phyloP scores from a whole-genome alignment of 2,797 vertebrate species.

The Characodon lateralis region DNA sequence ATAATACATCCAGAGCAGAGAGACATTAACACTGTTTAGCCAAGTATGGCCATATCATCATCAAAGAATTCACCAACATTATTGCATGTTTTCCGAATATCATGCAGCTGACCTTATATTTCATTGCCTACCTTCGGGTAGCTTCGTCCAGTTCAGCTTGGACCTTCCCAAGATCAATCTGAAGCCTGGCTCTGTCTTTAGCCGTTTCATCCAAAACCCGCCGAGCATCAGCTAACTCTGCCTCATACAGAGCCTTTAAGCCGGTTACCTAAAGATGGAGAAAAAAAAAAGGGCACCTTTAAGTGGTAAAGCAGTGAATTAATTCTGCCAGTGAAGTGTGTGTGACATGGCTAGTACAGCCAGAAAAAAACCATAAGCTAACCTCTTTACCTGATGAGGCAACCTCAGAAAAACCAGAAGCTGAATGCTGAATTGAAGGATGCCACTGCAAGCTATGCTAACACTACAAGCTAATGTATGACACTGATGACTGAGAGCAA shows the following conservation, averaged over 20 bases:
- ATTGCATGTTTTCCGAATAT: not conserved
- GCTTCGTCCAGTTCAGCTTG: constrained; percentile 90
- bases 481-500: too few relatives aligned
- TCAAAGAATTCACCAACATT: not conserved
- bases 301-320: not conserved
- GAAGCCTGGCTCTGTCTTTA: constrained; percentile 88
- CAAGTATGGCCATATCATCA: not conserved
- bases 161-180: constrained; percentile 93
- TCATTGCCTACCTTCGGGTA: constrained; percentile 77
- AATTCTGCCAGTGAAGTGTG: not conserved
- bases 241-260: constrained; percentile 91
- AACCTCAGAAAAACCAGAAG: too few relatives aligned
- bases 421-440: too few relatives aligned
- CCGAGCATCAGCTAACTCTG: constrained; percentile 92
- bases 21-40: not conserved
- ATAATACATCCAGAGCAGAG: not conserved
- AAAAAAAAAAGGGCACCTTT: not conserved
- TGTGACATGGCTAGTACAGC: too few relatives aligned
- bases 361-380: too few relatives aligned
- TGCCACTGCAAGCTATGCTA: too few relatives aligned
- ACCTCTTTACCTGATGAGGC: too few relatives aligned
- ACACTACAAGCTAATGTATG: too few relatives aligned
- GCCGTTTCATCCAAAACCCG: constrained; percentile 94
- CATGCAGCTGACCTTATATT: not conserved
- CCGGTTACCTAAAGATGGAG: constrained; percentile 84